Percentiles rank a stretch among this genome's conserved stretches.
These are phyloP conservation scores for Smittia aterrima DNA, from an alignment of 2,888 invertebrate genomes.

Conservation along the genomic window DNA sequence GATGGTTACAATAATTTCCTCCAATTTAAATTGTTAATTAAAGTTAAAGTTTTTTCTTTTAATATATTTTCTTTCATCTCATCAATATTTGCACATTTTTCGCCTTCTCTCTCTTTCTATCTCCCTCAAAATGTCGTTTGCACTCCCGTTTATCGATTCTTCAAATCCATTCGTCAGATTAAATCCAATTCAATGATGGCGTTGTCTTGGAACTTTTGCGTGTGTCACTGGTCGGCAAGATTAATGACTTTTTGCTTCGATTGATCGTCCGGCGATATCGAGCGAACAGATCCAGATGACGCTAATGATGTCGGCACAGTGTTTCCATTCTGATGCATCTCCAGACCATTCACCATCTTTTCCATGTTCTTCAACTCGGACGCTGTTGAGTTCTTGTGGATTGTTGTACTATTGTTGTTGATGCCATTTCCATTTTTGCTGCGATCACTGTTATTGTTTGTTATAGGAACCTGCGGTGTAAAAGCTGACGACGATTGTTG, in stretches of 20 bases:
- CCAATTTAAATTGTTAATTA: not conserved
- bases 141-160: slow-evolving; percentile 34
- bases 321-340: slow-evolving; percentile 68
- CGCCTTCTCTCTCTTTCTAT: not conserved
- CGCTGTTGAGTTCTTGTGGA: slow-evolving; percentile 47
- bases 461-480: slow-evolving; percentile 57
- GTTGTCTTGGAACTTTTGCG: slow-evolving; percentile 43
- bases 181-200: slow-evolving; percentile 39
- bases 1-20: slow-evolving; percentile 8
- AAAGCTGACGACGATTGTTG: slow-evolving; percentile 57
- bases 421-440: slow-evolving; percentile 45
- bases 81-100: slow-evolving; percentile 13
- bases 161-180: slow-evolving; percentile 41
- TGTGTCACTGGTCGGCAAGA: slow-evolving; percentile 53
- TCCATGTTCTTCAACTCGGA: slow-evolving; percentile 93
- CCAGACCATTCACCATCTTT: slow-evolving; percentile 95
- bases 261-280: slow-evolving; percentile 27
- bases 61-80: not conserved
- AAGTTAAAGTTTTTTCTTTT: not conserved
- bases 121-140: not conserved
- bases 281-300: slow-evolving; percentile 33
- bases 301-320: slow-evolving; percentile 43
- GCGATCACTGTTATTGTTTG: slow-evolving; percentile 45
- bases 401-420: slow-evolving; percentile 46
- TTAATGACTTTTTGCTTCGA: slow-evolving; percentile 28